Conservation (phyloP, 2,888 invertebrate species). For the Campoletis raptor region DNA sequence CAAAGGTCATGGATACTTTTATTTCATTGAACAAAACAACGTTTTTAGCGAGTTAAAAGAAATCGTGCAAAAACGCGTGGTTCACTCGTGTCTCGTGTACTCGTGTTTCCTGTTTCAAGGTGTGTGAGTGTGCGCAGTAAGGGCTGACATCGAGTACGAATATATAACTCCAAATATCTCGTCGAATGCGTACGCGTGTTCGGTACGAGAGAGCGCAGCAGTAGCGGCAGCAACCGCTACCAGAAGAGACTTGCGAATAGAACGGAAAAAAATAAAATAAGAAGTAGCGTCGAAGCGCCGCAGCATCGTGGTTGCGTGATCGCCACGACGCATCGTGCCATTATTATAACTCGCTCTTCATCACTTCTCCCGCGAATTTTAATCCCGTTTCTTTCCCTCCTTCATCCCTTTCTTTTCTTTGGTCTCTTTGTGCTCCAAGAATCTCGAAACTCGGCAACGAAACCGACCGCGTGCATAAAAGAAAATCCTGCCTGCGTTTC, state of each 20-base stretch:
- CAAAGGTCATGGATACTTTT: neutral
- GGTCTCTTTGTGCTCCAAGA: neutral
- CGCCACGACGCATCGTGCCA: constrained; percentile 55
- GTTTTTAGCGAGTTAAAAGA: constrained; percentile 9
- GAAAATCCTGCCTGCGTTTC: neutral
- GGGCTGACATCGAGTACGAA: constrained; percentile 11
- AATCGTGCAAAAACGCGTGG: constrained; percentile 15
- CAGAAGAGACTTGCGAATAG: constrained; percentile 28
- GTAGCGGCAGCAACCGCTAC: constrained; percentile 38
- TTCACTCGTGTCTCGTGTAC: neutral
- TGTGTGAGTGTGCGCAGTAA: constrained; percentile 50
- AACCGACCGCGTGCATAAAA: neutral
- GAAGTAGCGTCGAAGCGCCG: constrained; percentile 55
- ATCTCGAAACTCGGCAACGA: neutral
- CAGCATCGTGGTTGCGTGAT: constrained; percentile 69
- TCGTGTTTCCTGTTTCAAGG: neutral
- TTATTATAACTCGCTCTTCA: constrained; percentile 15
- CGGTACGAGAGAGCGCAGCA: constrained; percentile 38
- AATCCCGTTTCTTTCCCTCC: neutral
- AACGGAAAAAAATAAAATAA: neutral
- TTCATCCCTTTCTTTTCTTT: neutral
- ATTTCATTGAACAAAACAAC: neutral
- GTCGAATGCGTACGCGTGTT: constrained; percentile 38
- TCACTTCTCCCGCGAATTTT: constrained; percentile 32
- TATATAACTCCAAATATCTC: constrained; percentile 5